Conservation (phyloP, 2,797 vertebrate genomes). For the Coluber constrictor region DNA sequence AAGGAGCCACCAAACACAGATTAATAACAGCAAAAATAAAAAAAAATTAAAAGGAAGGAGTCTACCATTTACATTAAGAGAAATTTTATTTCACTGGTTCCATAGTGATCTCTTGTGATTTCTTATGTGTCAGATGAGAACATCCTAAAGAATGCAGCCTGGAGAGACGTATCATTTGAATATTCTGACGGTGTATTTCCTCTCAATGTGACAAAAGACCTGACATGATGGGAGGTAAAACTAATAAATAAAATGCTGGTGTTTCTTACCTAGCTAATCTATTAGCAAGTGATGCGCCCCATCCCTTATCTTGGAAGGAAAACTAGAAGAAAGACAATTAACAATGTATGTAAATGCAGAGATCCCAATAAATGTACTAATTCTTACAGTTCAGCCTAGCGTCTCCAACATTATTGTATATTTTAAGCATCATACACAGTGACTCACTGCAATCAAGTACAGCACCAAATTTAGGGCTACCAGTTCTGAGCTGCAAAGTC, state of each 20-base stretch:
- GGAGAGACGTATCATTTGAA: background rate
- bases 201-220: background rate
- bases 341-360: background rate
- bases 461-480: background rate
- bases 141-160: background rate
- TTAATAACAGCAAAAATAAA: background rate
- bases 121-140: background rate
- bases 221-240: background rate
- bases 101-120: background rate
- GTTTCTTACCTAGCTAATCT: constrained; percentile 82
- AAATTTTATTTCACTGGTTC: background rate
- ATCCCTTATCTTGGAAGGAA: constrained; percentile 85
- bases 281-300: constrained; percentile 83
- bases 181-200: background rate
- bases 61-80: background rate
- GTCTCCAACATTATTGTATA: background rate
- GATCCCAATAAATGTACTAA: background rate
- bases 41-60: background rate
- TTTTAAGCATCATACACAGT: background rate
- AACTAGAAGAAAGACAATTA: constrained; percentile 69
- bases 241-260: background rate
- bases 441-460: background rate
- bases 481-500: background rate
- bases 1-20: background rate
- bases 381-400: background rate